Conservation (phyloP, 92 coral and sea anemone species). For the Hydrozoanthus gracilis region DNA sequence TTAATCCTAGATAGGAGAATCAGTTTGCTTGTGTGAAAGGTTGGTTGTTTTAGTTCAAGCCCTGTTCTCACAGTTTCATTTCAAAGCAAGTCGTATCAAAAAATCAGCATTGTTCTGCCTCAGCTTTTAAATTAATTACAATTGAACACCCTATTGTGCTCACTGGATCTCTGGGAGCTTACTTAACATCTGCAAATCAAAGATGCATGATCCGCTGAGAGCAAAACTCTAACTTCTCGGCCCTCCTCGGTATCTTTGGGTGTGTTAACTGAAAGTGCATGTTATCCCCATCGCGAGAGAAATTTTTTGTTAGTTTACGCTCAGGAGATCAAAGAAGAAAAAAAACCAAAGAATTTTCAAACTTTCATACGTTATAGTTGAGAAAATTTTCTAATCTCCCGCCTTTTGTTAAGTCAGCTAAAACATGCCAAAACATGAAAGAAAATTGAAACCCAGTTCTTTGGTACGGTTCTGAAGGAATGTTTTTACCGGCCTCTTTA, state of each 20-base stretch:
- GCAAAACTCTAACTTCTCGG: not conserved
- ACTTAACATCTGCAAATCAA: not conserved
- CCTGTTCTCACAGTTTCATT: not conserved
- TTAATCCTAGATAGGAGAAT: not conserved
- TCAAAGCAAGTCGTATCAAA: not conserved
- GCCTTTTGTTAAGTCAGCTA: too few relatives aligned
- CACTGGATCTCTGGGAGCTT: not conserved
- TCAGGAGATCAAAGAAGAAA: too few relatives aligned
- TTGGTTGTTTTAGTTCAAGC: not conserved
- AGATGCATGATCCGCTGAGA: not conserved
- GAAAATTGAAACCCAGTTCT: too few relatives aligned
- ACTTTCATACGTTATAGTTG: too few relatives aligned
- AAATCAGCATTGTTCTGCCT: not conserved
- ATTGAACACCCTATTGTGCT: not conserved
- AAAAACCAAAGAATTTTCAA: too few relatives aligned
- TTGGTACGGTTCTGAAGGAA: too few relatives aligned
- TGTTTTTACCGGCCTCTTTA: not conserved
- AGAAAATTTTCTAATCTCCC: too few relatives aligned
- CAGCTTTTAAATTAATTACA: too few relatives aligned
- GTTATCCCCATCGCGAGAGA: not conserved
- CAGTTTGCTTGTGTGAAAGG: not conserved
- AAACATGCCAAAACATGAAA: too few relatives aligned
- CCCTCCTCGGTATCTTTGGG: not conserved
- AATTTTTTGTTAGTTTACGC: not conserved
- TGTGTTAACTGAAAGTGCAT: slow-evolving; percentile 4